Evolutionary conservation across 2,113 vertebrate species (phyloP).

Genomic region (Oceanodroma tethys): DNA sequence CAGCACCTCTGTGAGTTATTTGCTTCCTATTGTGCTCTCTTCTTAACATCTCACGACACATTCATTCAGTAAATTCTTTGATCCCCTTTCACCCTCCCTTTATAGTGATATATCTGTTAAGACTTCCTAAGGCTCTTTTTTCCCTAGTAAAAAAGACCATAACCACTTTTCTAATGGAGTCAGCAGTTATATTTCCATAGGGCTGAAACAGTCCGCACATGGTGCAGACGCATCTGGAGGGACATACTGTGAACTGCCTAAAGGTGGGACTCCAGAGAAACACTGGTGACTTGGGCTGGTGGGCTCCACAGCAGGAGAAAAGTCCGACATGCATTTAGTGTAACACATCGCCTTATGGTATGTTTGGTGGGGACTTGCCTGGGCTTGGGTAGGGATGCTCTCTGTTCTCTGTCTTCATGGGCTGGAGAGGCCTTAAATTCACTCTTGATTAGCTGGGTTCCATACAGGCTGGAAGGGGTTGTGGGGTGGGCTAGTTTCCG

Average conservation of each 20-base stretch:
- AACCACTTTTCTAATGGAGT: not conserved
- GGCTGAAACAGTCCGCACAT: not conserved
- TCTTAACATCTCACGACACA: not conserved
- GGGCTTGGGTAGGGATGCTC: not conserved
- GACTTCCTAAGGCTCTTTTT: not conserved
- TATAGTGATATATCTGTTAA: not conserved
- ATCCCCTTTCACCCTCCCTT: not conserved
- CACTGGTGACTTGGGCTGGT: not conserved
- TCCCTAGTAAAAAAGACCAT: not conserved
- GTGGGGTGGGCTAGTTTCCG: not conserved
- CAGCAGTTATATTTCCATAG: not conserved
- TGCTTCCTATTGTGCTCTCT: not conserved
- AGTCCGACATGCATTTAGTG: fast-evolving
- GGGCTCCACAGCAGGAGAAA: not conserved
- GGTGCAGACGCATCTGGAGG: not conserved
- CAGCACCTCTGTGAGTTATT: not conserved
- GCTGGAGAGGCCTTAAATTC: not conserved
- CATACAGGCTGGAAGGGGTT: not conserved
- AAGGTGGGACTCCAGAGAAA: not conserved
- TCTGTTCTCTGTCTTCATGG: not conserved
- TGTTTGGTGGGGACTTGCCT: not conserved
- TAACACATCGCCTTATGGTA: fast-evolving
- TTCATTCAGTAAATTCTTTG: constrained; percentile 1
- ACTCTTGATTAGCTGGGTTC: not conserved
- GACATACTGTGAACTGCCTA: fast-evolving